phyloP scores from a whole-genome alignment of 2,113 vertebrate species.

The Lasiurus cinereus region DNA sequence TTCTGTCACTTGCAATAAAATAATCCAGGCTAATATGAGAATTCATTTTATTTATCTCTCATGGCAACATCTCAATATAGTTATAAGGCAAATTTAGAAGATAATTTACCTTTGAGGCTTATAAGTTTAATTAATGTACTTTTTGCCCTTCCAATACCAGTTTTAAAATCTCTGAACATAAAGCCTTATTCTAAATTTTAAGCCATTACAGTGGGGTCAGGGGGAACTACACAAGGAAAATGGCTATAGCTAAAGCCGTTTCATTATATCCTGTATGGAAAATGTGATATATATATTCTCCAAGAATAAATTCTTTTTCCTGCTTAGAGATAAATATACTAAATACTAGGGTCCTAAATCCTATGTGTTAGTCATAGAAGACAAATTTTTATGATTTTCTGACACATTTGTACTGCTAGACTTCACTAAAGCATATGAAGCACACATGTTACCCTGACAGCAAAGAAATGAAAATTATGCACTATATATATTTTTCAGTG shows the following conservation, averaged over 20 bases:
- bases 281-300: constrained; percentile 28
- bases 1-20: constrained; percentile 25
- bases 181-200: neutral
- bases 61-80: neutral
- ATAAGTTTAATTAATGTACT: constrained; percentile 22
- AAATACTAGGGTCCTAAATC: constrained; percentile 75
- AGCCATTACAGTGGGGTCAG: neutral
- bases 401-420: constrained; percentile 84
- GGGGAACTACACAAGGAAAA: neutral
- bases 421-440: constrained; percentile 80
- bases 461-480: constrained; percentile 81
- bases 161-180: constrained; percentile 19
- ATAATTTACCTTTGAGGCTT: constrained; percentile 27
- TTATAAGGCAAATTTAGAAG: constrained; percentile 38
- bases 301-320: constrained; percentile 70
- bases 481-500: constrained; percentile 81
- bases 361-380: constrained; percentile 78
- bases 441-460: constrained; percentile 82
- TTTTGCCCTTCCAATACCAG: neutral
- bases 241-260: constrained; percentile 26
- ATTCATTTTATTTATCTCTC: constrained; percentile 26
- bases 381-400: constrained; percentile 82
- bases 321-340: constrained; percentile 70
- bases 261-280: constrained; percentile 47
- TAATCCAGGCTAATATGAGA: neutral